Evolutionary conservation across 2,113 vertebrate species (phyloP), one percentile per base, ranked within the genome.

Genomic region (Miniopterus natalensis): DNA sequence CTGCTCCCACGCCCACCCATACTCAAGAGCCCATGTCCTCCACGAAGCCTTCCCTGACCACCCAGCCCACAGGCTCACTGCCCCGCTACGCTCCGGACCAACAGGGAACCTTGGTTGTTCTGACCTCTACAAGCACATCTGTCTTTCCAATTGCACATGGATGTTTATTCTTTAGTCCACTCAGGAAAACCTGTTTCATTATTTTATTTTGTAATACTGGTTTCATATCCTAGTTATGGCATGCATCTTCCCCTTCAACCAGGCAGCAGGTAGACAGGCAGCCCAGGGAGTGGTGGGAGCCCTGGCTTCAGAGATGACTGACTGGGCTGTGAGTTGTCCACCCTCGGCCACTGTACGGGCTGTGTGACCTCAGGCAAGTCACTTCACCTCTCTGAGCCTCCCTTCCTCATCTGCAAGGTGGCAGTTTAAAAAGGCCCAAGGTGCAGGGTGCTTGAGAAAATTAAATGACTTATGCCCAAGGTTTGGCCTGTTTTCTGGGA

Each of bases 351-450:
- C 63, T 45, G 40, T 6, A 1, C n/a, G 2, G 10, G 25, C 25
- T 77, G 47, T 25, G 61, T 63, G 68, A n/a, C 86, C 57, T 45
- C 3, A 6, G 57, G 27, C 49, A 29, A 31, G 31, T 78, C 73
- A 14, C 7, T 49, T 65, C 29, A 31, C 20, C 23, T 74, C 77
- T 92, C 25, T 51, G 96, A 88, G 63, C 59, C 49, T 71, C 36
- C n/a, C 57, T 84, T 55, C 31, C 74, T 81, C 20, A n/a, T 49
- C 31, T 20, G 21, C 49, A 29, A 78, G 68, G 79, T 31, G 13
- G 42, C 9, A 20, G 13, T 55, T 79, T 31, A 53, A n/a, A 61
- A 71, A 49, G 23, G 49, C 0, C 5, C 18, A 20, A 13, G 1
- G 2, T 57, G 49, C 66, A 59, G 61, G 17, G 55, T 3, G 14